These are phyloP conservation scores for Aldrovandia affinis DNA, from an alignment of 2,797 vertebrate genomes.

Conservation along the genomic window DNA sequence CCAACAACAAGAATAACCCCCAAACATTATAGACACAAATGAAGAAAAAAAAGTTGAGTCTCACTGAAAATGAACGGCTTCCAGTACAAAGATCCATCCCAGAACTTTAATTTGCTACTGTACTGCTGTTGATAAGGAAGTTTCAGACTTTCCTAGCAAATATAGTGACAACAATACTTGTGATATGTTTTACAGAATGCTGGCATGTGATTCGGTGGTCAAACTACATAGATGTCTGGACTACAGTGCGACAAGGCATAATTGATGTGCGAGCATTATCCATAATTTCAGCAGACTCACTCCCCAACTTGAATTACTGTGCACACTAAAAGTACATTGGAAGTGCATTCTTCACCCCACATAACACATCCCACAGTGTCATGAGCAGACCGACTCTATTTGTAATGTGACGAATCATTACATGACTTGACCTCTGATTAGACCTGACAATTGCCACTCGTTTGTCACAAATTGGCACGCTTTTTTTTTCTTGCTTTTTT, in stretches of 20 bases:
- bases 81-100: too few species aligned
- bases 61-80: too few species aligned
- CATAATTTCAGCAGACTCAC: neutral
- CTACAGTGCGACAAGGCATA: too few species aligned
- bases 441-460: conserved; percentile 37
- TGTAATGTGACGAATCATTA: too few species aligned
- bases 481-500: neutral
- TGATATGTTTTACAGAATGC: neutral
- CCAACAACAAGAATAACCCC: too few species aligned
- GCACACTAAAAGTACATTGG: neutral
- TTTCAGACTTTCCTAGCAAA: too few species aligned
- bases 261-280: too few species aligned
- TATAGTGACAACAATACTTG: neutral
- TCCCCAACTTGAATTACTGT: neutral
- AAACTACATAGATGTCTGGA: neutral
- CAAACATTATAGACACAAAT: too few species aligned
- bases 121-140: too few species aligned
- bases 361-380: neutral
- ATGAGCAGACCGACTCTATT: neutral
- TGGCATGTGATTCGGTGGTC: neutral
- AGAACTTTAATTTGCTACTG: too few species aligned
- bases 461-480: neutral
- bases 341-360: neutral
- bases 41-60: too few species aligned
- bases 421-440: conserved; percentile 25